Evolutionary conservation across 1,140 invertebrate genomes (phyloP).

Genomic region (Drosophila persimilis): DNA sequence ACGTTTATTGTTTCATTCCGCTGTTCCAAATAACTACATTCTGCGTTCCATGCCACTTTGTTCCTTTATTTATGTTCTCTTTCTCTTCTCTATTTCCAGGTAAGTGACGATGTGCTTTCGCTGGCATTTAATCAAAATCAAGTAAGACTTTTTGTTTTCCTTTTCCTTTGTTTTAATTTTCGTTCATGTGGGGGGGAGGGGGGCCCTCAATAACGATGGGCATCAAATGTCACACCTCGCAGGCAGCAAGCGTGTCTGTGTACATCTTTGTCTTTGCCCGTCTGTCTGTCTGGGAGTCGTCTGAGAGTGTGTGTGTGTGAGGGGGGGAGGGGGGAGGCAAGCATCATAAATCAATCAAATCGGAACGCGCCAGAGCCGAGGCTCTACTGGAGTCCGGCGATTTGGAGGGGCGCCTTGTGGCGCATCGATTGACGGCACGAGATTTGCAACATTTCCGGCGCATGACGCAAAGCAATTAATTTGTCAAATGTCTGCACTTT

Average conservation of each 20-base stretch:
- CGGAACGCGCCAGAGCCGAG: not conserved
- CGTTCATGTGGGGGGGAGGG: not conserved
- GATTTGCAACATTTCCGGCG: slow-evolving; percentile 72
- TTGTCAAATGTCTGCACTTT: slow-evolving; percentile 82
- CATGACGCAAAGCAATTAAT: slow-evolving; percentile 79
- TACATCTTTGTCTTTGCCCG: not conserved
- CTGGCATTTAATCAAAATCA: slow-evolving; percentile 79
- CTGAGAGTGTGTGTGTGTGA: not conserved
- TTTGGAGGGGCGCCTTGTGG: not conserved
- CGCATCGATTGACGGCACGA: slow-evolving; percentile 57
- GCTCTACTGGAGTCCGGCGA: slow-evolving; percentile 4
- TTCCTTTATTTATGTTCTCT: slow-evolving; percentile 13
- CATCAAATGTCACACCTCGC: slow-evolving; percentile 25
- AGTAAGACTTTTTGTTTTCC: slow-evolving; percentile 59
- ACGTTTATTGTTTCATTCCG: not conserved
- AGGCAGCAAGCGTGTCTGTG: not conserved
- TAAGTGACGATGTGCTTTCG: slow-evolving; percentile 81
- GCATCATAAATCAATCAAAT: slow-evolving; percentile 58
- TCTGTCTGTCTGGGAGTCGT: not conserved
- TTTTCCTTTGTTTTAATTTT: slow-evolving; percentile 30
- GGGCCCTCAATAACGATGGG: slow-evolving; percentile 2
- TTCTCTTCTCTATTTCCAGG: slow-evolving; percentile 55
- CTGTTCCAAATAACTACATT: too few species aligned
- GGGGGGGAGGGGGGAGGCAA: not conserved
- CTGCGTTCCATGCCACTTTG: too few species aligned